These are phyloP conservation scores for Altica lythri DNA, from an alignment of 2,888 invertebrate species.

Conservation along the genomic window DNA sequence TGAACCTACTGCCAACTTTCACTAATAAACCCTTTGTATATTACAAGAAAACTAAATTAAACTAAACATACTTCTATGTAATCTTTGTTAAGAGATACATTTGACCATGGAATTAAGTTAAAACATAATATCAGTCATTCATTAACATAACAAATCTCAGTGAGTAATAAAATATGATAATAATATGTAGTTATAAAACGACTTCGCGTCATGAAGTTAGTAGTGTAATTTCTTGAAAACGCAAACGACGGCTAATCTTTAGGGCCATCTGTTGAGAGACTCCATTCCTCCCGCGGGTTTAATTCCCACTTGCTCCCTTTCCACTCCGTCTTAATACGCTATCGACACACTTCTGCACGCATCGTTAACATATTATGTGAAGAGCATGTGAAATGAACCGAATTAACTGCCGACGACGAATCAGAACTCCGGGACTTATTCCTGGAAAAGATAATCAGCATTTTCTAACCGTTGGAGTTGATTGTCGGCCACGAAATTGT, in stretches of 20 bases:
- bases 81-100: too few relatives aligned
- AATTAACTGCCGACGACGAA: constrained; percentile 38
- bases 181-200: constrained; percentile 23
- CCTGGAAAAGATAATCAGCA: constrained; percentile 30
- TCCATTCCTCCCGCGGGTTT: constrained; percentile 38
- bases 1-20: too few relatives aligned
- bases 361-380: constrained; percentile 50
- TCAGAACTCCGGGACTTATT: constrained; percentile 28
- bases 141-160: too few relatives aligned
- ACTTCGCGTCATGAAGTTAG: constrained; percentile 34
- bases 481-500: constrained; percentile 9
- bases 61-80: too few relatives aligned
- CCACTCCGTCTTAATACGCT: constrained; percentile 35
- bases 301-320: constrained; percentile 40
- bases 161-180: neutral
- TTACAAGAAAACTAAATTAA: too few relatives aligned
- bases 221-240: constrained; percentile 40
- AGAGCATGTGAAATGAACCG: constrained; percentile 48
- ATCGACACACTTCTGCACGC: constrained; percentile 46
- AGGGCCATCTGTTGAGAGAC: constrained; percentile 44
- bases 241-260: constrained; percentile 41
- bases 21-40: too few relatives aligned
- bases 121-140: too few relatives aligned
- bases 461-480: constrained; percentile 11
- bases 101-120: too few relatives aligned